Conservation (phyloP, 2,797 vertebrate genomes). For the Xyrichtys novacula region DNA sequence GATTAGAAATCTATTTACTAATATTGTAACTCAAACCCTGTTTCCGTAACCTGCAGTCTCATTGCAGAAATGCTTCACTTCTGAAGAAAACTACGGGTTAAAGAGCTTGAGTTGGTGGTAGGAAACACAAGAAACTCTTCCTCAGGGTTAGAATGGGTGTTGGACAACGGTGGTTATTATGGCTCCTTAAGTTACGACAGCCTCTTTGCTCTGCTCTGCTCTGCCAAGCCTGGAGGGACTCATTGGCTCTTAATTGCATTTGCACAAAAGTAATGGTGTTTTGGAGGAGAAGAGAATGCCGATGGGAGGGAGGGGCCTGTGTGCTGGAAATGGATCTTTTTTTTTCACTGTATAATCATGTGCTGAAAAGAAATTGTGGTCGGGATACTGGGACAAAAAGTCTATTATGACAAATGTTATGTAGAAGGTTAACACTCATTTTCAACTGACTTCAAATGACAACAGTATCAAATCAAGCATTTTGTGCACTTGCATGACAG, state of each 20-base stretch:
- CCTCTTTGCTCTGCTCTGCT: constrained; percentile 48
- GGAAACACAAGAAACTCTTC: constrained; percentile 35
- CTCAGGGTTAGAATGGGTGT: constrained; percentile 36
- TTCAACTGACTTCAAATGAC: constrained; percentile 11
- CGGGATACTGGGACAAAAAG: constrained; percentile 17
- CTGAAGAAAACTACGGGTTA: constrained; percentile 43
- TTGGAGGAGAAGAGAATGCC: constrained; percentile 52
- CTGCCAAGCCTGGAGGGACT: constrained; percentile 73
- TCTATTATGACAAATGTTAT: constrained; percentile 18
- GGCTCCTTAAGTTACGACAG: constrained; percentile 62
- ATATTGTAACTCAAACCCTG: constrained; percentile 43
- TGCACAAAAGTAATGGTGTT: constrained; percentile 77
- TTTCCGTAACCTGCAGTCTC: constrained; percentile 31
- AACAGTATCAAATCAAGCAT: neutral
- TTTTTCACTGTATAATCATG: constrained; percentile 39
- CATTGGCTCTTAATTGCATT: constrained; percentile 80
- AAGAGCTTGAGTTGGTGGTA: constrained; percentile 39
- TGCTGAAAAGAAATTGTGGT: constrained; percentile 17
- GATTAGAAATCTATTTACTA: constrained; percentile 10
- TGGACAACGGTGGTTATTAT: constrained; percentile 58
- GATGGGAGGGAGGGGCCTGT: constrained; percentile 35
- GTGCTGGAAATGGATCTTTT: constrained; percentile 46
- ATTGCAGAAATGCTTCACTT: constrained; percentile 15
- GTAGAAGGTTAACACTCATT: constrained; percentile 1
- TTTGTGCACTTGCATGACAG: neutral